These are phyloP conservation scores for Xyrauchen texanus DNA, from an alignment of 2,113 vertebrate species.

Conservation along the genomic window DNA sequence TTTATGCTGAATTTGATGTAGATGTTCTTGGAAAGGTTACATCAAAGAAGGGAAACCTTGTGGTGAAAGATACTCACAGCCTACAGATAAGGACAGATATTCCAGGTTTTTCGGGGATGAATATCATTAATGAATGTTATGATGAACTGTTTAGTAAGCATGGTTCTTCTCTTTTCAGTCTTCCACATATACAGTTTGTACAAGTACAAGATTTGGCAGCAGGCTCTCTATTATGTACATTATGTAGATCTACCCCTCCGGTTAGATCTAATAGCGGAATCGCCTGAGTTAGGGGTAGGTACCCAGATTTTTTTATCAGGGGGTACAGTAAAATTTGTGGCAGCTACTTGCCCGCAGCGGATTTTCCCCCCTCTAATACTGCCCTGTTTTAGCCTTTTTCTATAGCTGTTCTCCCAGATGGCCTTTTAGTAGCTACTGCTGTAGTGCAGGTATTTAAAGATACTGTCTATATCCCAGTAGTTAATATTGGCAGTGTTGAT, in stretches of 20 bases:
- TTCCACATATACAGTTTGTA: not conserved
- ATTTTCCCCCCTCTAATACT: not conserved
- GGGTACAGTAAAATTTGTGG: not conserved
- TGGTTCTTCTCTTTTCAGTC: slow-evolving; percentile 1
- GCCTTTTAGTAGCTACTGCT: not conserved
- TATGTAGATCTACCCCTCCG: not conserved
- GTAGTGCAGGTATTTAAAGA: not conserved
- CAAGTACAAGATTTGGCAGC: not conserved
- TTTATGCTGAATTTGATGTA: not conserved
- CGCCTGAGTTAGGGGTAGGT: not conserved
- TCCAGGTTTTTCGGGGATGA: not conserved
- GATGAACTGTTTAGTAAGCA: not conserved
- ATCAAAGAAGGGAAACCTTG: not conserved
- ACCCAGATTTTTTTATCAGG: not conserved
- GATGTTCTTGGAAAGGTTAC: not conserved
- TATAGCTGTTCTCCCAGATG: not conserved
- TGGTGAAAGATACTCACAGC: not conserved
- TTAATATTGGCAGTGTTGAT: not conserved
- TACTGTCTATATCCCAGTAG: not conserved
- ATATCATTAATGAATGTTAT: not conserved
- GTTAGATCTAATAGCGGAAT: not conserved
- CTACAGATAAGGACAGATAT: not conserved
- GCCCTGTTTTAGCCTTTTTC: not conserved
- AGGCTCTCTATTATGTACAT: not conserved
- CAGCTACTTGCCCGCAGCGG: not conserved